Evolutionary conservation across 2,797 vertebrate genomes (phyloP).

Genomic region (Micropoecilia bifurca): DNA sequence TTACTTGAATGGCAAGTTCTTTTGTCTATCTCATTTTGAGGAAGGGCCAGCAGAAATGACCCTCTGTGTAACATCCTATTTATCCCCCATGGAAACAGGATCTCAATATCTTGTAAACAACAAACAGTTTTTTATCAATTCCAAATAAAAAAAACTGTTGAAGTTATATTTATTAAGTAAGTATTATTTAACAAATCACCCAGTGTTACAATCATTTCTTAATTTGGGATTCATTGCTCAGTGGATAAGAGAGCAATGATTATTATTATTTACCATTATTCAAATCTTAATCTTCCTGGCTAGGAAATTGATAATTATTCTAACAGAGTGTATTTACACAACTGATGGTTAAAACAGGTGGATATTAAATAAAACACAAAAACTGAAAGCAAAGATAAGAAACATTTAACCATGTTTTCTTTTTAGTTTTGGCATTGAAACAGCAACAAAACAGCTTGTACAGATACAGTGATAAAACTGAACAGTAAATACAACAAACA

Average conservation of each 20-base stretch:
- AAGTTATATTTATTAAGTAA: neutral
- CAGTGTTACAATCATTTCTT: neutral
- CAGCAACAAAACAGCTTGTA: neutral
- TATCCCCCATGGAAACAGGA: neutral
- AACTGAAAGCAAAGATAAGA: neutral
- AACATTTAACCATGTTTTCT: neutral
- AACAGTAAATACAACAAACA: conserved; percentile 2
- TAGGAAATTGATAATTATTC: neutral
- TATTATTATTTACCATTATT: neutral
- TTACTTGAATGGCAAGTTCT: neutral
- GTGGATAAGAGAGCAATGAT: neutral
- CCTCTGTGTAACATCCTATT: neutral
- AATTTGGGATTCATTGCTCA: neutral
- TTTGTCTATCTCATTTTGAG: neutral
- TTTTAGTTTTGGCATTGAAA: neutral
- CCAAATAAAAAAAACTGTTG: neutral
- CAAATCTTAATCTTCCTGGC: neutral
- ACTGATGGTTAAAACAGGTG: neutral
- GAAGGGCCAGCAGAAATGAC: neutral
- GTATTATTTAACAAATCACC: neutral
- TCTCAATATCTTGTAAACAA: neutral
- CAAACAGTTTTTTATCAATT: neutral
- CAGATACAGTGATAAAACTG: neutral
- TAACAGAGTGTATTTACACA: neutral
- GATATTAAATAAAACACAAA: neutral